Percentiles rank a stretch among this genome's conserved stretches.
These are phyloP conservation scores for Oriolus oriolus DNA, from an alignment of 2,113 vertebrate species.

Conservation along the genomic window DNA sequence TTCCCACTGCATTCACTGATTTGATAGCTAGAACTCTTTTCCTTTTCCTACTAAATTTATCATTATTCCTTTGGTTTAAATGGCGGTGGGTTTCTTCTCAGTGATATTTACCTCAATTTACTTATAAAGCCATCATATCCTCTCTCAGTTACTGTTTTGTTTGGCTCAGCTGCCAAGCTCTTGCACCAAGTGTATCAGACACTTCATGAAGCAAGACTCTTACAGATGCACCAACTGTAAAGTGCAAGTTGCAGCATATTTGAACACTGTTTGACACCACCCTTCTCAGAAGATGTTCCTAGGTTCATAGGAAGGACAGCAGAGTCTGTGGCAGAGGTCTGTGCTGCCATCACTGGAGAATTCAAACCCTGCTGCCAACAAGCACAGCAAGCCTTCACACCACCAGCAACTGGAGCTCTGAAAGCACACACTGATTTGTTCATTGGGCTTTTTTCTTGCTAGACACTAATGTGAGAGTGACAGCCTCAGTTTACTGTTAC, in stretches of 20 bases:
- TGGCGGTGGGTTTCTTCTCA: background rate
- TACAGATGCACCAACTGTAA: background rate
- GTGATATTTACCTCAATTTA: background rate
- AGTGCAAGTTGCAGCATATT: background rate
- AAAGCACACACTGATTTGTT: background rate
- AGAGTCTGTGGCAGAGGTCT: background rate
- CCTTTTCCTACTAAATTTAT: background rate
- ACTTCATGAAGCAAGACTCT: background rate
- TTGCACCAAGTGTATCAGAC: background rate
- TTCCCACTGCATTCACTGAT: background rate
- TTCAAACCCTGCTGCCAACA: background rate
- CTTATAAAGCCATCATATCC: background rate
- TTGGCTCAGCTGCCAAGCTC: background rate
- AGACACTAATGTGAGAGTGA: background rate
- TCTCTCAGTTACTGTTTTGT: background rate
- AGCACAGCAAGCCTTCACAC: background rate
- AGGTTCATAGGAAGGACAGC: background rate
- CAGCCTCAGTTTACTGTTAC: background rate
- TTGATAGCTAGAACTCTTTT: background rate
- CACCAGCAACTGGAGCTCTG: background rate
- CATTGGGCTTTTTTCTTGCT: fast-evolving
- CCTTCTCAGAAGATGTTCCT: background rate
- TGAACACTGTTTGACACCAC: background rate
- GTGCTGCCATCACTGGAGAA: background rate
- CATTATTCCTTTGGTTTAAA: background rate